Percentiles rank a stretch among this genome's conserved stretches.
Conservation (phyloP, 1,140 invertebrate genomes). For the Drosophila rhopaloa region DNA sequence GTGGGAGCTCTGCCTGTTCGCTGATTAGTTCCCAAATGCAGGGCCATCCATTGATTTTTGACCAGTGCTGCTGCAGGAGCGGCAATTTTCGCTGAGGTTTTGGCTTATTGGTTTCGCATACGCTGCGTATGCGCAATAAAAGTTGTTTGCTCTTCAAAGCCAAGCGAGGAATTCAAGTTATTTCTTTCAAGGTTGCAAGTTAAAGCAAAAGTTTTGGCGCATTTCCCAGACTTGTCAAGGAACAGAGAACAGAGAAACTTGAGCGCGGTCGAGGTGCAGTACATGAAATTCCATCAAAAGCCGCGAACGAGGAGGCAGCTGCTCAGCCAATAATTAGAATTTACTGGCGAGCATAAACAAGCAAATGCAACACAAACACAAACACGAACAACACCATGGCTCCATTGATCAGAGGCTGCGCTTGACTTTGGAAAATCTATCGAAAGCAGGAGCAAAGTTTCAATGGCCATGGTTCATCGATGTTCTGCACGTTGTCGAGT, state of each 20-base stretch:
- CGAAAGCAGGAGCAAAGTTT: slow-evolving; percentile 54
- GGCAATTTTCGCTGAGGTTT: slow-evolving; percentile 52
- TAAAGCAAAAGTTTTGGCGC: slow-evolving; percentile 27
- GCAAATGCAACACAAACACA: slow-evolving; percentile 13
- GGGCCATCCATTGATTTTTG: slow-evolving; percentile 39
- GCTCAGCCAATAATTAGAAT: slow-evolving; percentile 74
- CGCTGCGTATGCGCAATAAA: slow-evolving; percentile 56
- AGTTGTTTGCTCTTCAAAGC: slow-evolving; percentile 10
- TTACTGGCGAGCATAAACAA: slow-evolving; percentile 53
- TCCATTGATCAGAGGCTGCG: slow-evolving; percentile 59
- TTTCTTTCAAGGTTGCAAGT: slow-evolving; percentile 21
- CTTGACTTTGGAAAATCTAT: slow-evolving; percentile 63
- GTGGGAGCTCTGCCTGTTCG: slow-evolving; percentile 12
- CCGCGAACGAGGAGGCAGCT: slow-evolving; percentile 51
- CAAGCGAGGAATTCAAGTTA: slow-evolving; percentile 7
- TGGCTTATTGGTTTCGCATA: slow-evolving; percentile 39
- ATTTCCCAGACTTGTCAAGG: slow-evolving; percentile 11
- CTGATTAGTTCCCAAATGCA: slow-evolving; percentile 60
- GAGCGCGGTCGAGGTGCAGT: slow-evolving; percentile 39
- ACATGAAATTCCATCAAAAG: slow-evolving; percentile 71
- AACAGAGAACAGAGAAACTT: slow-evolving; percentile 10
- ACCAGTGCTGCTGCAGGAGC: slow-evolving; percentile 4
- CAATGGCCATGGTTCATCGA: slow-evolving; percentile 62
- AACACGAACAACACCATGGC: slow-evolving; percentile 28
- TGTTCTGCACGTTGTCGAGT: slow-evolving; percentile 56